Percentiles rank a stretch among this genome's conserved stretches.
Conservation (phyloP, 2,888 invertebrate genomes). For the Xanthorhoe designata region DNA sequence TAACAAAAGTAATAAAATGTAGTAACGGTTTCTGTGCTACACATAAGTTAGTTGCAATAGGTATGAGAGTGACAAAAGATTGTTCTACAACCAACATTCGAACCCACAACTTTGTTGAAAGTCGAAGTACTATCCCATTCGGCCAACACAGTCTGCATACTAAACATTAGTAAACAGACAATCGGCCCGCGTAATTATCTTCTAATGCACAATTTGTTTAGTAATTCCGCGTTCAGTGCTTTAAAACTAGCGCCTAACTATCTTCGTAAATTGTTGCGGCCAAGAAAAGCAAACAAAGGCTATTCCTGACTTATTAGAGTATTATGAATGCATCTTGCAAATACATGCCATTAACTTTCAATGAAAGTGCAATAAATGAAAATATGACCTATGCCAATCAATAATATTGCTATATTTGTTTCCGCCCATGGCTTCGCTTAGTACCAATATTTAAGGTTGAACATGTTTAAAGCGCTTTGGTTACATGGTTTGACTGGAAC, state of each 20-base stretch:
- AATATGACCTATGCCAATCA: not conserved
- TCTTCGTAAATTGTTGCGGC: not conserved
- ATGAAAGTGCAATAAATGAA: not conserved
- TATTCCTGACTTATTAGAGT: not conserved
- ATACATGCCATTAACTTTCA: not conserved
- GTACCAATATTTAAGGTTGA: no score
- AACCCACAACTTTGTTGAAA: not conserved
- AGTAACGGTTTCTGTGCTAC: no score
- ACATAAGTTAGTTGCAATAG: no score
- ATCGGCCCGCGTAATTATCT: not conserved
- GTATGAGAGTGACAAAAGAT: no score
- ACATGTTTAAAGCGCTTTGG: no score
- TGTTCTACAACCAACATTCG: no score
- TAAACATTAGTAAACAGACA: not conserved
- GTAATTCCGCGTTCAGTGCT: not conserved
- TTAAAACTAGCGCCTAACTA: conserved; percentile 1
- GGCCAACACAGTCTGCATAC: not conserved
- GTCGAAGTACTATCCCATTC: not conserved
- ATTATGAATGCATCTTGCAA: not conserved
- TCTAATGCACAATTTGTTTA: not conserved
- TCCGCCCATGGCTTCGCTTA: no score
- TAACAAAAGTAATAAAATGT: no score
- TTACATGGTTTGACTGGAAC: no score
- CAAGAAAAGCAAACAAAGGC: not conserved
- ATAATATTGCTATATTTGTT: not conserved